These are phyloP conservation scores for Anthophora plumipes DNA, from an alignment of 2,888 invertebrate genomes.

Conservation along the genomic window DNA sequence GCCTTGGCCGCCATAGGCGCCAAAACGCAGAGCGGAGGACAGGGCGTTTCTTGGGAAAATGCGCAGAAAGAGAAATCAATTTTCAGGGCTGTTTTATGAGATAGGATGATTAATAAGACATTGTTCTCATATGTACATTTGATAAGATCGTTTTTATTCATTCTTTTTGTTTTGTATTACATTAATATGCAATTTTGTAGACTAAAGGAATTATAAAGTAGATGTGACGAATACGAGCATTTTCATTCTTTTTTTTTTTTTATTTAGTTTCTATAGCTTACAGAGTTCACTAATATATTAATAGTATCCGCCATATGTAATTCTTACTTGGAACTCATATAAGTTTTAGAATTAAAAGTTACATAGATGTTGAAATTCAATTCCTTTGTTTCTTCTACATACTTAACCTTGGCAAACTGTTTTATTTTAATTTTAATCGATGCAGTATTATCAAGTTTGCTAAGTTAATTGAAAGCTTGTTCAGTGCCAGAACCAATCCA, in stretches of 20 bases:
- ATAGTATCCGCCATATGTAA: not conserved
- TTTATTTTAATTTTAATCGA: not conserved
- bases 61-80: no score
- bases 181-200: not conserved
- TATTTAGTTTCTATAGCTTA: not conserved
- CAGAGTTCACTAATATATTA: not conserved
- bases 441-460: not conserved
- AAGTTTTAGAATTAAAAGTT: no score
- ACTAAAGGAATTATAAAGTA: not conserved
- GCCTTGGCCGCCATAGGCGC: no score
- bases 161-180: not conserved
- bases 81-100: no score
- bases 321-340: not conserved
- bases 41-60: no score
- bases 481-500: slow-evolving; percentile 73
- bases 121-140: not conserved
- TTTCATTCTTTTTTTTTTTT: not conserved
- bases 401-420: not conserved
- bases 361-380: not conserved
- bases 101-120: not conserved
- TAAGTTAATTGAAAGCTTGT: not conserved
- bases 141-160: not conserved
- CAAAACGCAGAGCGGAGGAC: no score
- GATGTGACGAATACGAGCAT: no score
- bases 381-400: not conserved